Evolutionary conservation across 1,140 invertebrate genomes (phyloP).

Genomic region (Berghia stephanieae): DNA sequence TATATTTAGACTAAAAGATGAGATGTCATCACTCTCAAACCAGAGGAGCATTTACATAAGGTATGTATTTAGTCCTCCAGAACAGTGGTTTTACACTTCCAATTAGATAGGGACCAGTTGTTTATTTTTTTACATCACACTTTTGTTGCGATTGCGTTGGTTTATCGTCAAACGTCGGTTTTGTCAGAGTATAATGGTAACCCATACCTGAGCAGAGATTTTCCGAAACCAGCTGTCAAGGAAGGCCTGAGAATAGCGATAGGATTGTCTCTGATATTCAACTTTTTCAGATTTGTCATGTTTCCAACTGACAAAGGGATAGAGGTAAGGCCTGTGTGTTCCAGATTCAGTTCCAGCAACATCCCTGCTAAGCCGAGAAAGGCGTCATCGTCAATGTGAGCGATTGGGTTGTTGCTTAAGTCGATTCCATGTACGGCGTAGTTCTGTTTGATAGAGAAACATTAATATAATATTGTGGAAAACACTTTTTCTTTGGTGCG

Average conservation of each 20-base stretch:
- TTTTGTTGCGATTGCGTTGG: no score
- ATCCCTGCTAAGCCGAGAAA: not conserved
- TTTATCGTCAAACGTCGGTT: no score
- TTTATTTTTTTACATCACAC: no score
- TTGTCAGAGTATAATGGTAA: no score
- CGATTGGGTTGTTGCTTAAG: not conserved
- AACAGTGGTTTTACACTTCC: no score
- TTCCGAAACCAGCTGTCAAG: not conserved
- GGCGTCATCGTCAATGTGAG: not conserved
- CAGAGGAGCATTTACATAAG: no score
- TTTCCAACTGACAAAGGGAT: not conserved
- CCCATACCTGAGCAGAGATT: not conserved
- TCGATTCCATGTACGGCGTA: not conserved
- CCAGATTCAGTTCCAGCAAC: constrained; percentile 8
- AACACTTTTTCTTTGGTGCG: no score
- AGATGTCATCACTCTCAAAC: no score
- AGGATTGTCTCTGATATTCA: constrained; percentile 1
- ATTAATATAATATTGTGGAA: not conserved
- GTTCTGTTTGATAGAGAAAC: not conserved
- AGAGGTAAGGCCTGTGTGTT: not conserved
- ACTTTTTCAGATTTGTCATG: not conserved
- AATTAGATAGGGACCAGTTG: no score
- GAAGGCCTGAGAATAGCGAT: not conserved
- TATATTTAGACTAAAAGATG: no score
- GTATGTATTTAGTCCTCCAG: no score